phyloP scores from a whole-genome alignment of 1,140 invertebrate genomes.

The Aphelinus atriplicis region DNA sequence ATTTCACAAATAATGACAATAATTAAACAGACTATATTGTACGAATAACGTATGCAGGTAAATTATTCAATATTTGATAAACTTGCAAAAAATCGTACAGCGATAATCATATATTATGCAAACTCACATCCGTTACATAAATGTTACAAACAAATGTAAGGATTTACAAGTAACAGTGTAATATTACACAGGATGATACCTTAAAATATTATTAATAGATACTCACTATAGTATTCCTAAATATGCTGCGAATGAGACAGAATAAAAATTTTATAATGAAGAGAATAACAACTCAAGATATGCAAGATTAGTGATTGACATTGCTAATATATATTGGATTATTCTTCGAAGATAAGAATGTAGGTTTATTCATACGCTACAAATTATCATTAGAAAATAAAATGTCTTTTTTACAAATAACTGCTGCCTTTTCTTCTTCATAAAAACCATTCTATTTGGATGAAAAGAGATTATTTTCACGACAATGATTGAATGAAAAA shows the following conservation, averaged over 20 bases:
- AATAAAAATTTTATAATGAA: slow-evolving; percentile 41
- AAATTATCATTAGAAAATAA: slow-evolving; percentile 57
- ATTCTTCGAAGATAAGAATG: slow-evolving; percentile 49
- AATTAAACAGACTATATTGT: slow-evolving; percentile 44
- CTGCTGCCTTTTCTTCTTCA: slow-evolving; percentile 3
- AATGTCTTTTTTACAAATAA: slow-evolving; percentile 54
- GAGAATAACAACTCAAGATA: slow-evolving; percentile 38
- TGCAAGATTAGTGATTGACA: slow-evolving; percentile 39
- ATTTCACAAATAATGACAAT: slow-evolving; percentile 55
- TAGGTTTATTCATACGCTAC: slow-evolving; percentile 60
- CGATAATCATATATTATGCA: slow-evolving; percentile 52
- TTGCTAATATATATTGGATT: slow-evolving; percentile 37
- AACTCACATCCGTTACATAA: slow-evolving; percentile 45
- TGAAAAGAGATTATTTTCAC: too few relatives aligned
- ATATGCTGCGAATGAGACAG: slow-evolving; percentile 31
- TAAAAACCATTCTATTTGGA: too few relatives aligned
- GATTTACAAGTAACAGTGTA: slow-evolving; percentile 46
- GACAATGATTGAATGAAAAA: too few relatives aligned
- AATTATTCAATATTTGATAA: slow-evolving; percentile 51
- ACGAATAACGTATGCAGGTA: slow-evolving; percentile 35
- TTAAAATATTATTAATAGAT: slow-evolving; percentile 50
- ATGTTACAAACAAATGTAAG: slow-evolving; percentile 45
- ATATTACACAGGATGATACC: slow-evolving; percentile 48
- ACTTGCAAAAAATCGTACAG: slow-evolving; percentile 56
- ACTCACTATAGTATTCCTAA: slow-evolving; percentile 50